phyloP scores from a whole-genome alignment of 2,888 invertebrate species.

The Gymnosoma rotundatum region DNA sequence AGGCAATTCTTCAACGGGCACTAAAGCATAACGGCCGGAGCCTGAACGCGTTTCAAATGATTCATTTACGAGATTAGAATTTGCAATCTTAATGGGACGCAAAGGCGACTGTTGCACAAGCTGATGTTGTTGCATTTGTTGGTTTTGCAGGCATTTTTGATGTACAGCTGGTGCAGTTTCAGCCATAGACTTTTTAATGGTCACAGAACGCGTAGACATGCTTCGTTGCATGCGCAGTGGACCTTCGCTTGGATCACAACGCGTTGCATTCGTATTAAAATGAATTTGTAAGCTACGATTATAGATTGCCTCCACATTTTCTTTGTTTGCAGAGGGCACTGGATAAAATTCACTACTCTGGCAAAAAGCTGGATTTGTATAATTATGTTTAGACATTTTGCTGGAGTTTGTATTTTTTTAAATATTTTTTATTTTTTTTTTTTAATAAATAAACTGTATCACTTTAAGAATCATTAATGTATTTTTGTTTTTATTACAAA shows the following conservation, averaged over 20 bases:
- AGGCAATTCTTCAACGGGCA: slow-evolving; percentile 82
- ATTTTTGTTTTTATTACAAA: slow-evolving; percentile 5
- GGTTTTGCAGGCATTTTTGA: slow-evolving; percentile 69
- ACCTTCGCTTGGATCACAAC: slow-evolving; percentile 78
- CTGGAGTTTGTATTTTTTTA: neutral
- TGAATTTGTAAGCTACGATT: slow-evolving; percentile 79
- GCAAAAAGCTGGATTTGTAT: slow-evolving; percentile 91
- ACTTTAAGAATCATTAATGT: slow-evolving; percentile 28
- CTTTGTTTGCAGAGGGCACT: slow-evolving; percentile 77
- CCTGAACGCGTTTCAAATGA: slow-evolving; percentile 75
- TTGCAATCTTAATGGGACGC: slow-evolving; percentile 47
- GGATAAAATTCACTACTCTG: slow-evolving; percentile 88
- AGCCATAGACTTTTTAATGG: slow-evolving; percentile 67
- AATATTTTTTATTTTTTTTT: neutral
- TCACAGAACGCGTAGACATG: slow-evolving; percentile 82
- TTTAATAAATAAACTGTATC: slow-evolving; percentile 12
- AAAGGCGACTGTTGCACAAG: slow-evolving; percentile 67
- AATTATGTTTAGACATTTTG: slow-evolving; percentile 83
- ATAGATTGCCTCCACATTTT: slow-evolving; percentile 76
- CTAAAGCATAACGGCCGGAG: slow-evolving; percentile 83
- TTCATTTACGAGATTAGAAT: slow-evolving; percentile 70
- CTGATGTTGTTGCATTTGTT: slow-evolving; percentile 64
- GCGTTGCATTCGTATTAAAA: slow-evolving; percentile 70
- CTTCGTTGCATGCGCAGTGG: slow-evolving; percentile 81
- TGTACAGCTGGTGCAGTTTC: slow-evolving; percentile 71